Evolutionary conservation across 2,113 vertebrate genomes (phyloP).

Genomic region (Charina bottae): DNA sequence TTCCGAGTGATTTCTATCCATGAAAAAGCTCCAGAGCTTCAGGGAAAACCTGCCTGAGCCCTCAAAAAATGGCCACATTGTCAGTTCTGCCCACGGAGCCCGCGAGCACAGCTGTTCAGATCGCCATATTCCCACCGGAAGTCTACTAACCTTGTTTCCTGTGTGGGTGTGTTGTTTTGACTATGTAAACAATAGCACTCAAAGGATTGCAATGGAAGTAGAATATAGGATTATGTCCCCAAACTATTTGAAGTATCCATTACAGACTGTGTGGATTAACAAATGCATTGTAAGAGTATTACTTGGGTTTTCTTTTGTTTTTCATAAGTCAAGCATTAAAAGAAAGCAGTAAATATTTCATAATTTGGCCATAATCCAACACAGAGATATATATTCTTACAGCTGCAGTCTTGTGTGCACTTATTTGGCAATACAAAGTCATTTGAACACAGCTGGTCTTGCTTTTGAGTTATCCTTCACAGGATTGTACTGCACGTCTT

Average conservation of each 20-base stretch:
- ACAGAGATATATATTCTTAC: background rate
- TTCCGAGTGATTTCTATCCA: too few relatives aligned
- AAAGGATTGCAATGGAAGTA: background rate
- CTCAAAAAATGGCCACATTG: too few relatives aligned
- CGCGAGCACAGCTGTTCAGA: too few relatives aligned
- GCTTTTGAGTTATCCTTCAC: background rate
- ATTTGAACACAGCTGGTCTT: constrained; percentile 4
- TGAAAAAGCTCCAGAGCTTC: too few relatives aligned
- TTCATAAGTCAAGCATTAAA: background rate
- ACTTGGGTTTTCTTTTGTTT: background rate
- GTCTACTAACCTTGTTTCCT: background rate
- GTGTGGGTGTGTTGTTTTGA: background rate
- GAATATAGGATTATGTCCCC: background rate
- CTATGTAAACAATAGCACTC: background rate
- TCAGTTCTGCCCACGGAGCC: too few relatives aligned
- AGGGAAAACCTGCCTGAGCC: too few relatives aligned
- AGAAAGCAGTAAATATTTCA: background rate
- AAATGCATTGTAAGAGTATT: background rate
- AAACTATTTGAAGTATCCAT: background rate
- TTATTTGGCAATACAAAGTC: background rate
- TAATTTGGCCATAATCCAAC: background rate
- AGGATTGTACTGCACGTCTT: background rate
- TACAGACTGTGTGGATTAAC: background rate
- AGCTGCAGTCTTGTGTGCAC: background rate
- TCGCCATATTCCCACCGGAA: too few relatives aligned